Evolutionary conservation across 1,140 invertebrate genomes (phyloP).

Genomic region (Caenorhabditis briggsae): DNA sequence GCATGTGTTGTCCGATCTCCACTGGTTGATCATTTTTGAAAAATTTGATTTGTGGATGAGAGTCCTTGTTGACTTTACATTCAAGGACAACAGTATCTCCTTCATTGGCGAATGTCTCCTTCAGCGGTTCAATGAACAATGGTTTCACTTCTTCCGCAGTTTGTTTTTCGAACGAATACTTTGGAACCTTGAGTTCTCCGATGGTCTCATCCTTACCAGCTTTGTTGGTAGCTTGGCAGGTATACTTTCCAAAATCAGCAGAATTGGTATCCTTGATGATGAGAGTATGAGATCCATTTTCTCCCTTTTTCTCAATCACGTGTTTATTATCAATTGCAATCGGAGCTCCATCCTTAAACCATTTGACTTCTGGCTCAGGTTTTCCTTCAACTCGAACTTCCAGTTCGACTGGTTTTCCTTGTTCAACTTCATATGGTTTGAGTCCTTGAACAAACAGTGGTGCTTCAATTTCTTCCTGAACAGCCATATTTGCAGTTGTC

Average conservation of each 20-base stretch:
- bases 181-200: conserved; percentile 72
- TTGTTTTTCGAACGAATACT: conserved; percentile 68
- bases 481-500: conserved; percentile 79
- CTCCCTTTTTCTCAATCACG: conserved; percentile 64
- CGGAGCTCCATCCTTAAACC: conserved; percentile 66
- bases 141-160: conserved; percentile 69
- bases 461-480: conserved; percentile 78
- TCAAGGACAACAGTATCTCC: conserved; percentile 72
- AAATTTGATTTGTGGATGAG: conserved; percentile 75
- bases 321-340: conserved; percentile 61
- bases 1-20: conserved; percentile 66
- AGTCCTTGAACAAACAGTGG: conserved; percentile 66
- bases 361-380: conserved; percentile 82
- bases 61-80: conserved; percentile 73
- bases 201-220: conserved; percentile 69
- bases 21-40: conserved; percentile 70
- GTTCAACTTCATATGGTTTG: conserved; percentile 77
- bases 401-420: conserved; percentile 81
- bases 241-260: conserved; percentile 64
- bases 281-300: conserved; percentile 62
- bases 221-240: conserved; percentile 71
- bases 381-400: conserved; percentile 86
- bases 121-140: conserved; percentile 71
- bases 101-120: conserved; percentile 69
- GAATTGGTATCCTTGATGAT: conserved; percentile 62